A percentile compares a stretch with the other conserved stretches of the same genome.
Conservation (phyloP, 1,140 invertebrate genomes). For the Riptortus pedestris region DNA sequence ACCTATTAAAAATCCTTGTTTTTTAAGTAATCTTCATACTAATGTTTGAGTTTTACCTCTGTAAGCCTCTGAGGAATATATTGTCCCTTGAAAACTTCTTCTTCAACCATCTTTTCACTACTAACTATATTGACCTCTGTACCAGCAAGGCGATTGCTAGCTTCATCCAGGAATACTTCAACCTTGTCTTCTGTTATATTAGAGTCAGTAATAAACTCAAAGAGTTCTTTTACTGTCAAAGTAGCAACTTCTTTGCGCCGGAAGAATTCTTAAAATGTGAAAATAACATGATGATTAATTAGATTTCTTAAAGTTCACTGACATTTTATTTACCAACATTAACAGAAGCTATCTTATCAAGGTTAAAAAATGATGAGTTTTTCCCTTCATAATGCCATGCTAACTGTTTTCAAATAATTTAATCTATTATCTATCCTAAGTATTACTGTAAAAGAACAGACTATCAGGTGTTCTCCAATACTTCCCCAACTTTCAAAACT, state of each 20-base stretch:
- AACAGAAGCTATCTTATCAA: too few species aligned
- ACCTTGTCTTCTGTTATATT: conserved; percentile 72
- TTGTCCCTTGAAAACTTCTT: conserved; percentile 85
- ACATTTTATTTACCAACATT: too few species aligned
- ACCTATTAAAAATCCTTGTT: neutral
- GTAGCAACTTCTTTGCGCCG: conserved; percentile 77
- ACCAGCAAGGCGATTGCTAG: conserved; percentile 54
- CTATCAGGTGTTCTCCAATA: too few species aligned
- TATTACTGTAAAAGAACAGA: too few species aligned
- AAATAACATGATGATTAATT: too few species aligned
- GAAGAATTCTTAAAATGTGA: conserved; percentile 67
- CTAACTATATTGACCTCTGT: conserved; percentile 49
- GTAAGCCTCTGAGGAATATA: conserved; percentile 91
- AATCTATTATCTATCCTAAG: too few species aligned
- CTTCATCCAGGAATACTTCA: conserved; percentile 61
- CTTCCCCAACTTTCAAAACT: too few species aligned
- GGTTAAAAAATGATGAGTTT: too few species aligned
- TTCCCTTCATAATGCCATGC: too few species aligned
- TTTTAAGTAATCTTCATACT: too few species aligned
- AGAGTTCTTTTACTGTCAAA: conserved; percentile 81
- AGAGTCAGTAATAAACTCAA: conserved; percentile 91
- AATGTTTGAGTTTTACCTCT: conserved; percentile 64
- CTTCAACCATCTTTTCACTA: conserved; percentile 62
- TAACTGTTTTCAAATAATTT: too few species aligned
- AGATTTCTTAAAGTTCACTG: neutral